phyloP scores from a whole-genome alignment of 2,113 vertebrate genomes.

The Chamaea fasciata region DNA sequence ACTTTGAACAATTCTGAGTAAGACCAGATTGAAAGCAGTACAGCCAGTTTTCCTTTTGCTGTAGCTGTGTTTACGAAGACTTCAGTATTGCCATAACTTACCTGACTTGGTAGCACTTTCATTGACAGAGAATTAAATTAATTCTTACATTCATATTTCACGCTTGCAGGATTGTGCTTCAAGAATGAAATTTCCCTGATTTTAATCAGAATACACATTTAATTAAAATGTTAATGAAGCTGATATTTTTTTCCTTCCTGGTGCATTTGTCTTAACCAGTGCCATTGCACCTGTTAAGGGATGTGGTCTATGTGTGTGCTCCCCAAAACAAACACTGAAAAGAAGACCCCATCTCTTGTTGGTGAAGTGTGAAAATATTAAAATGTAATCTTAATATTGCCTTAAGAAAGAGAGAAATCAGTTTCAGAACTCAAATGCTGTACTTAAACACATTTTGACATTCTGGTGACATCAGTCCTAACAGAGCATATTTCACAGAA shows the following conservation, averaged over 20 bases:
- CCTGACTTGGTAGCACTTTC: background rate
- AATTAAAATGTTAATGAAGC: background rate
- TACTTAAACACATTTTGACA: background rate
- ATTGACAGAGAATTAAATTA: background rate
- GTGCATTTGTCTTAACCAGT: background rate
- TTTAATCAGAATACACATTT: background rate
- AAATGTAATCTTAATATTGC: background rate
- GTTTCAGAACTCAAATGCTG: background rate
- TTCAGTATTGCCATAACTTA: background rate
- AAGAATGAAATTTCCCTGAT: background rate
- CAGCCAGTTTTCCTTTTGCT: background rate
- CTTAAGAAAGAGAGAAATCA: background rate
- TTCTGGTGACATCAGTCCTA: background rate
- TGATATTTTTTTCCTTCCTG: background rate
- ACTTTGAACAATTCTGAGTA: background rate
- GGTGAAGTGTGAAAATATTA: background rate
- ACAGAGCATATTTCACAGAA: background rate
- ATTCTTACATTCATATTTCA: background rate
- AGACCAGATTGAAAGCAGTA: background rate
- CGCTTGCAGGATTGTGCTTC: background rate
- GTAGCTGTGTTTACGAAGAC: background rate
- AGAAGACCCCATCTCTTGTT: background rate
- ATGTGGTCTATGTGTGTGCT: background rate
- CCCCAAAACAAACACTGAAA: background rate
- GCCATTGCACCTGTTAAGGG: background rate